Percentiles rank a stretch among this genome's conserved stretches.
Conservation (phyloP, 2,888 invertebrate genomes). For the Mantis religiosa region DNA sequence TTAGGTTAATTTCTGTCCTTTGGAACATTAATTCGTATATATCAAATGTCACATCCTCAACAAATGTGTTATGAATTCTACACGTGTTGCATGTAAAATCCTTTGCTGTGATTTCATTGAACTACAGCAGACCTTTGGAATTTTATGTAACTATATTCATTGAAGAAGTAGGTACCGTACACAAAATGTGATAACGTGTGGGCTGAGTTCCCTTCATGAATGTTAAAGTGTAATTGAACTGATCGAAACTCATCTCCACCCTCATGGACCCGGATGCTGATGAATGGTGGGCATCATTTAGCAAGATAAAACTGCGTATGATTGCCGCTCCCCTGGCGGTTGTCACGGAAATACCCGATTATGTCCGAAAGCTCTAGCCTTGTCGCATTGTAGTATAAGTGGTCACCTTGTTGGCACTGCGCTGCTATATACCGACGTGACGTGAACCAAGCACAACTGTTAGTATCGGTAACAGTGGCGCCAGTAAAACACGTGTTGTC, state of each 20-base stretch:
- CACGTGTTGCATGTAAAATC: too few relatives aligned
- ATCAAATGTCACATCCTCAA: too few relatives aligned
- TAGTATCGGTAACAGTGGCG: neutral
- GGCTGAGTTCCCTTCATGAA: neutral
- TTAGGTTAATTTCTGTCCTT: too few relatives aligned
- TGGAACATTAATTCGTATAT: too few relatives aligned
- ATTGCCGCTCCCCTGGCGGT: neutral
- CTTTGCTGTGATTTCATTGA: too few relatives aligned
- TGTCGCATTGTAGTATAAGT: neutral
- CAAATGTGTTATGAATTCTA: too few relatives aligned
- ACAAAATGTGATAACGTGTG: neutral
- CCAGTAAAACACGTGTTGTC: neutral
- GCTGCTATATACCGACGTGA: neutral
- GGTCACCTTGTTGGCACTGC: neutral
- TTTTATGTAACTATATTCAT: neutral
- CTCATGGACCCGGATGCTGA: neutral
- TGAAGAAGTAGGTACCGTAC: neutral
- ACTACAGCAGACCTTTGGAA: too few relatives aligned
- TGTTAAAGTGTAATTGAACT: neutral
- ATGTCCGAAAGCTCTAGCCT: neutral
- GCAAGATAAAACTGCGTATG: neutral
- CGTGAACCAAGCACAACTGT: neutral
- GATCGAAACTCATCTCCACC: neutral
- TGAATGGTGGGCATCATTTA: neutral
- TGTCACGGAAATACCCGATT: neutral